A percentile compares a stretch with the other conserved stretches of the same genome.
Evolutionary conservation across 1,140 invertebrate genomes (phyloP).

Genomic region (Lordiphosa collinella): DNA sequence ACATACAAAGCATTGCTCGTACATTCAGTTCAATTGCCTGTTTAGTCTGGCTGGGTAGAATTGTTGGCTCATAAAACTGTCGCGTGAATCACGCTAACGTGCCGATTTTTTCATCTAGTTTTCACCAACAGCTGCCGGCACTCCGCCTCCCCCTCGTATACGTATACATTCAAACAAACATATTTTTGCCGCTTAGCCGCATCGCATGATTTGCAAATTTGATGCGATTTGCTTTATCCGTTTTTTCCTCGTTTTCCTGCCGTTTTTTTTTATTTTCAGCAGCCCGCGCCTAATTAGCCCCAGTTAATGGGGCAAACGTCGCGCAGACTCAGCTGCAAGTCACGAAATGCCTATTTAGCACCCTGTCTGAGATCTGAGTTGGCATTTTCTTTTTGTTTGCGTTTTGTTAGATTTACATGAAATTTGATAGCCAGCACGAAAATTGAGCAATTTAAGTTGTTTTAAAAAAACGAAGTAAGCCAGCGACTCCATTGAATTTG

Average conservation of each 20-base stretch:
- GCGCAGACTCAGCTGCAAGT: slow-evolving; percentile 70
- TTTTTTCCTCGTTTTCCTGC: slow-evolving; percentile 10
- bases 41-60: neutral
- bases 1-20: neutral
- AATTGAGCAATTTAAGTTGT: slow-evolving; percentile 23
- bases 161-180: neutral
- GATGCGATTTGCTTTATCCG: slow-evolving; percentile 60
- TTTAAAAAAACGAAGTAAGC: neutral
- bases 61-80: slow-evolving; percentile 38
- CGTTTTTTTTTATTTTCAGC: neutral
- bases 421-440: slow-evolving; percentile 40
- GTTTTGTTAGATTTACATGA: slow-evolving; percentile 67
- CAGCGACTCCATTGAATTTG: neutral
- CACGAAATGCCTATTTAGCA: slow-evolving; percentile 70
- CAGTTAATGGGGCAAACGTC: slow-evolving; percentile 56
- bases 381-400: slow-evolving; percentile 35
- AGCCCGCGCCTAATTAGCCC: slow-evolving; percentile 61
- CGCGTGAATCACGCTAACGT: slow-evolving; percentile 75
- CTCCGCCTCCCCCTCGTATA: slow-evolving; percentile 8
- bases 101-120: slow-evolving; percentile 56
- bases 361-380: slow-evolving; percentile 44
- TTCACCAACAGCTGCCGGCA: slow-evolving; percentile 31
- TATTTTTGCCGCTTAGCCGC: no score
- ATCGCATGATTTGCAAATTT: slow-evolving; percentile 64
- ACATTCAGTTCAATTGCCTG: neutral